Evolutionary conservation across 2,113 vertebrate species (phyloP).

Genomic region (Anthoscopus minutus): DNA sequence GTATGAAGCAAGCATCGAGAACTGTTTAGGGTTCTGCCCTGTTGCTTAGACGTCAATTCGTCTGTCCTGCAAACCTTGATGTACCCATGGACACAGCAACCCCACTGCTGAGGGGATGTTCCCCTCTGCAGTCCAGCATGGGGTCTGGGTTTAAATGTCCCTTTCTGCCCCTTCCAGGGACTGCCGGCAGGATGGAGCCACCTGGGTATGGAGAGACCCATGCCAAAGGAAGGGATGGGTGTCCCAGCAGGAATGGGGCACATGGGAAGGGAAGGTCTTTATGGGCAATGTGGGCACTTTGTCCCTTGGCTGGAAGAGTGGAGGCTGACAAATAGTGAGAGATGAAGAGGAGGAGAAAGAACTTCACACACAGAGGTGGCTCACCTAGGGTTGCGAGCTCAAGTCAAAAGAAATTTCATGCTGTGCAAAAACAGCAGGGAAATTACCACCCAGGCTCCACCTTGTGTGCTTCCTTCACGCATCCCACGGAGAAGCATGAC

Average conservation of each 20-base stretch:
- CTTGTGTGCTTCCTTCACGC: neutral
- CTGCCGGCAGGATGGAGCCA: neutral
- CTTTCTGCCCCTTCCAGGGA: neutral
- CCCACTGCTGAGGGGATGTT: neutral
- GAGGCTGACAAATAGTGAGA: neutral
- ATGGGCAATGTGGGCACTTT: neutral
- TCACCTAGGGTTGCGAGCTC: neutral
- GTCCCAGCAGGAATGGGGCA: rapidly evolving
- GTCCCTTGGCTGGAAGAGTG: neutral
- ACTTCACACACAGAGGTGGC: rapidly evolving
- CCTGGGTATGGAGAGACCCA: neutral
- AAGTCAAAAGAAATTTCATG: neutral
- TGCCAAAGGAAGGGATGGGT: neutral
- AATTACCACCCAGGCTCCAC: neutral
- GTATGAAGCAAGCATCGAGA: neutral
- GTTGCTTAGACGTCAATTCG: neutral
- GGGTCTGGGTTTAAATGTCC: neutral
- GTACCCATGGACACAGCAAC: neutral
- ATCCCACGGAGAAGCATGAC: neutral
- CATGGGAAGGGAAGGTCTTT: neutral
- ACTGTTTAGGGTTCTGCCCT: neutral
- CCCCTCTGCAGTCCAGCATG: neutral
- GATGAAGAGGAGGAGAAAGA: neutral
- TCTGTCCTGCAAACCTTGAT: neutral
- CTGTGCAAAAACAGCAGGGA: neutral